These are phyloP conservation scores for Xanthorhoe spadicearia DNA, from an alignment of 2,888 invertebrate genomes.

Conservation along the genomic window DNA sequence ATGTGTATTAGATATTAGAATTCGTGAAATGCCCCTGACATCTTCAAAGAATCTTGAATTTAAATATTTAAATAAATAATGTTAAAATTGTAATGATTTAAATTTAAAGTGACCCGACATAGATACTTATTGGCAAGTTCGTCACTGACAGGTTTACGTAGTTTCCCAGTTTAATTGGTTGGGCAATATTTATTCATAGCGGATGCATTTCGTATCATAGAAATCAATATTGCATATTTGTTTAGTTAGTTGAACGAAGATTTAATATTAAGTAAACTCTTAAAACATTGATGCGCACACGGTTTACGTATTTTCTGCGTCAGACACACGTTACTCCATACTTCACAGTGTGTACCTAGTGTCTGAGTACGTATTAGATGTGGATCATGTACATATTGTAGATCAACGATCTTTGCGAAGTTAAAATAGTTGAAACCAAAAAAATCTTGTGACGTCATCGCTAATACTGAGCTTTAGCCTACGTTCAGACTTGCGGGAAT, in stretches of 20 bases:
- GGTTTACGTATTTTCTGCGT: slow-evolving; percentile 46
- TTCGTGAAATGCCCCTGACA: too few relatives aligned
- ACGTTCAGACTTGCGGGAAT: too few relatives aligned
- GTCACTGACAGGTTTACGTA: background rate
- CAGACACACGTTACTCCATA: slow-evolving; percentile 48
- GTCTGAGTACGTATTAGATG: slow-evolving; percentile 52
- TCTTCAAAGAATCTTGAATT: too few relatives aligned
- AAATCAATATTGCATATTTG: slow-evolving; percentile 20
- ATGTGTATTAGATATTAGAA: too few relatives aligned
- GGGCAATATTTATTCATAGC: slow-evolving; percentile 12
- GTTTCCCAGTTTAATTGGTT: background rate
- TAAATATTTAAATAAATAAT: too few relatives aligned
- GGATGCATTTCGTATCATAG: slow-evolving; percentile 12
- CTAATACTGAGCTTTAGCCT: too few relatives aligned
- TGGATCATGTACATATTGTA: slow-evolving; percentile 62
- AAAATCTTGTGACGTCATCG: too few relatives aligned
- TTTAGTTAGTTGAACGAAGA: slow-evolving; percentile 8
- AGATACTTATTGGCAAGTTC: too few relatives aligned
- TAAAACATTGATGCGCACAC: slow-evolving; percentile 30
- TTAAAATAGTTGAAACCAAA: too few relatives aligned
- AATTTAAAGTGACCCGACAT: background rate
- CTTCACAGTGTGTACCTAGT: slow-evolving; percentile 41
- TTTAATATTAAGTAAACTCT: slow-evolving; percentile 18
- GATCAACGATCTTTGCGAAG: slow-evolving; percentile 61
- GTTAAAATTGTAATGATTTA: too few relatives aligned